Conservation (phyloP, 2,797 vertebrate species). For the Synanceia verrucosa region DNA sequence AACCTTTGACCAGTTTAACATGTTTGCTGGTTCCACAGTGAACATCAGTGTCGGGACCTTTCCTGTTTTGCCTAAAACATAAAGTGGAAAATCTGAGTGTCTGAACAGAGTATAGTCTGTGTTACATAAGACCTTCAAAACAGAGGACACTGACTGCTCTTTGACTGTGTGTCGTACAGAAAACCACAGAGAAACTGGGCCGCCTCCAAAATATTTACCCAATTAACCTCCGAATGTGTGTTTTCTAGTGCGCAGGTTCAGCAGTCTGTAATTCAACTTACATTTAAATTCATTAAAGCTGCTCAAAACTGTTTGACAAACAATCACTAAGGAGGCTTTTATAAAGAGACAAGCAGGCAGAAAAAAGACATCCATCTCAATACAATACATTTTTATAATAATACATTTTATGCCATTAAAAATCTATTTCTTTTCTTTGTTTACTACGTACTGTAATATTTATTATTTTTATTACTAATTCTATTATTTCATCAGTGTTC, state of each 20-base stretch:
- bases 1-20: conserved; percentile 13
- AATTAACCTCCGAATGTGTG: conserved; percentile 45
- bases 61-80: conserved; percentile 53
- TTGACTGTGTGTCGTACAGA: conserved; percentile 42
- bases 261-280: conserved; percentile 8
- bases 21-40: conserved; percentile 11
- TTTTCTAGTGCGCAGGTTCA: neutral
- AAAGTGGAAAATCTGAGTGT: conserved; percentile 60
- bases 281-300: conserved; percentile 40
- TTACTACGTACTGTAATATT: too few relatives aligned
- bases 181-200: conserved; percentile 37
- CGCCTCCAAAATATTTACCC: conserved; percentile 63
- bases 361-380: neutral
- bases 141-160: conserved; percentile 39
- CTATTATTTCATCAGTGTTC: too few relatives aligned
- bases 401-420: too few relatives aligned
- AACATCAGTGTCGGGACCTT: conserved; percentile 26
- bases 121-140: conserved; percentile 54
- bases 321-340: neutral
- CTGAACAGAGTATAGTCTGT: conserved; percentile 53
- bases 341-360: conserved; percentile 14
- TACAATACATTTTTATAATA: too few relatives aligned
- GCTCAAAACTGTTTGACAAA: neutral
- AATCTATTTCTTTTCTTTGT: too few relatives aligned
- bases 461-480: too few relatives aligned